These are phyloP conservation scores for Acheta domesticus DNA, from an alignment of 2,888 invertebrate genomes.

Conservation along the genomic window DNA sequence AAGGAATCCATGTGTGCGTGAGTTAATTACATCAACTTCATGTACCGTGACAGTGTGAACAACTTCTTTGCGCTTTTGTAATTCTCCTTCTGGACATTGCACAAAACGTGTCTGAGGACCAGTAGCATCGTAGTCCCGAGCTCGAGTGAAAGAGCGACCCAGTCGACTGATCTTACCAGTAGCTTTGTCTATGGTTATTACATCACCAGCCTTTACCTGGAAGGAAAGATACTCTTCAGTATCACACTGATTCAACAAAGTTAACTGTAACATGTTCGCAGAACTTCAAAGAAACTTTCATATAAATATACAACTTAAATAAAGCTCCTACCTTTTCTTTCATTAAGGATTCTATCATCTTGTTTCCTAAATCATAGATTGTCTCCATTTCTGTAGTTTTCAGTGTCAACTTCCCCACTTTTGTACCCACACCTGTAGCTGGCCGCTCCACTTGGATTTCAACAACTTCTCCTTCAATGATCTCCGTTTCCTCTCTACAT, in stretches of 20 bases:
- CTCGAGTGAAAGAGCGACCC: slow-evolving; percentile 92
- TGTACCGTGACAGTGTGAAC: slow-evolving; percentile 98
- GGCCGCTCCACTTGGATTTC: slow-evolving; percentile 95
- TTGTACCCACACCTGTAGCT: slow-evolving; percentile 81
- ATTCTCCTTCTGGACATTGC: slow-evolving; percentile 96
- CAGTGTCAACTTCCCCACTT: slow-evolving; percentile 89
- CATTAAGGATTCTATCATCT: slow-evolving; percentile 94
- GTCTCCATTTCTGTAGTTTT: slow-evolving; percentile 99
- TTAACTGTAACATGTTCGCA: background rate
- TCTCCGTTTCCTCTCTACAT: slow-evolving; percentile 90
- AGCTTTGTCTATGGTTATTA: slow-evolving; percentile 97
- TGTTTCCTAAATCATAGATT: slow-evolving; percentile 95
- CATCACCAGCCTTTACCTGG: slow-evolving; percentile 86
- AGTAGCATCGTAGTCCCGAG: slow-evolving; percentile 97
- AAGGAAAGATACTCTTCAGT: slow-evolving; percentile 21
- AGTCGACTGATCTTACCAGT: slow-evolving; percentile 89
- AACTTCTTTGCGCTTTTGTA: slow-evolving; percentile 96
- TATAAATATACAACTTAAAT: too few species aligned
- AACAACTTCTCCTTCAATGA: slow-evolving; percentile 98
- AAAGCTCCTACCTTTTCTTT: slow-evolving; percentile 78
- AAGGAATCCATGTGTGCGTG: slow-evolving; percentile 93
- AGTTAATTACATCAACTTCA: slow-evolving; percentile 99
- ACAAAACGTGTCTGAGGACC: slow-evolving; percentile 81
- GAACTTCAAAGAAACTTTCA: too few species aligned
- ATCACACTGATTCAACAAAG: background rate